Base-by-base conservation (phyloP, 2,797 vertebrate genomes). In the Gymnothorax reevesii region DNA sequence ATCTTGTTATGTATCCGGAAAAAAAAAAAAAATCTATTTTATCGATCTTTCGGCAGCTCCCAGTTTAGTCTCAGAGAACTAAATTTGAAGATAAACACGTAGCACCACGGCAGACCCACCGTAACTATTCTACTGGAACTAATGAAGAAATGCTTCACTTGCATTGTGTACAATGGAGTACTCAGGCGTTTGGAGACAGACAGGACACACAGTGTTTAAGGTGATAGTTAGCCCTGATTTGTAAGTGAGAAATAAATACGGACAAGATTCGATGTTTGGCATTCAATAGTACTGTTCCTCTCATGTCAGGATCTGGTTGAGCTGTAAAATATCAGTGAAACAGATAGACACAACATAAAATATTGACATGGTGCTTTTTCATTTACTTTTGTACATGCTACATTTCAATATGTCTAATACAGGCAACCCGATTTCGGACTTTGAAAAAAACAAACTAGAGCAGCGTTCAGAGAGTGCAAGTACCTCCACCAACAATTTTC, bases 1-100 rank as follows among this genome's bases (percentile, higher is more conserved):
- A 42, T 49, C 33, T 77, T 52, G 73, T 77, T 42, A 42, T 77
- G 73, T 49, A 42, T 77, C 42, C 33, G 49, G 49, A 42, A 15
- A 33, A 77, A 17, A 75, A 42, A 75, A n/a, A 77, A 71, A 77
- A 77, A 77, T 77, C 73, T 42, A 77, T 77, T 77, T 42, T 49
- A 42, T 75, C 17, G 73, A 77, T 77, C 73, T 77, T 33, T 77
- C 33, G 17, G 73, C 25, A 77, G 73, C 27, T 15, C 33, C 33
- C 73, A 77, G 73, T 33, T 77, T 13, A 15, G 73, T 77, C 73
- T 77, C 73, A 77, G 33, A 71, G 69, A 71, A 27, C 25, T 71
- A 25, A 77, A 49, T 77, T 77, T 33, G 4, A 77, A 77, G 10
- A 77, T 77, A 77, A 42, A 77, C 27, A 77, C 33, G 27, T 13